Conservation (phyloP, 92 coral and sea anemone genomes). For the Galaxea fascicularis region DNA sequence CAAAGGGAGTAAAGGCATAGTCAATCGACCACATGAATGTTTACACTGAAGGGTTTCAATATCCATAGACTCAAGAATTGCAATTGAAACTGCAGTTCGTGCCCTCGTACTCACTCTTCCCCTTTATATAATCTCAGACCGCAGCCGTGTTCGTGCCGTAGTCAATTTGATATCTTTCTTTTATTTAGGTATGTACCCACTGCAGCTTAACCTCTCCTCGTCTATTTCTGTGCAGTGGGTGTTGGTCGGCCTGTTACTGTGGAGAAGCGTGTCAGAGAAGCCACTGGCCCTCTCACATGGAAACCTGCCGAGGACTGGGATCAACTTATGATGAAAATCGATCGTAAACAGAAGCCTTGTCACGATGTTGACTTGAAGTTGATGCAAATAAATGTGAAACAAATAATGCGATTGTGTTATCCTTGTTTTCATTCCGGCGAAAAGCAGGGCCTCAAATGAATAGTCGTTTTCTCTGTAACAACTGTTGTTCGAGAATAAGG, state of each 20-base stretch:
- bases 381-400: background rate
- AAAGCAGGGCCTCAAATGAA: no score
- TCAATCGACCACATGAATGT: no score
- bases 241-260: constrained; percentile 44
- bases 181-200: constrained; percentile 13
- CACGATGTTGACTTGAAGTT: background rate
- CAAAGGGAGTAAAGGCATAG: no score
- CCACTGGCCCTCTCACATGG: constrained; percentile 34
- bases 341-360: background rate
- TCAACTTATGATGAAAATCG: background rate
- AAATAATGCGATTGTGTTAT: background rate
- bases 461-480: no score
- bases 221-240: constrained; percentile 31
- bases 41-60: no score
- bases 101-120: no score
- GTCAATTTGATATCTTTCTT: background rate
- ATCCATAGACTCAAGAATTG: no score
- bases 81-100: no score
- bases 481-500: no score
- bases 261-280: constrained; percentile 29
- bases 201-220: background rate
- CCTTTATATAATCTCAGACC: no score
- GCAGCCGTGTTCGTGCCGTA: background rate
- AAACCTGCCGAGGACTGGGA: constrained; percentile 2
- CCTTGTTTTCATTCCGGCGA: no score